Evolutionary conservation across 2,888 invertebrate genomes (phyloP).

Genomic region (Acleris holmiana): DNA sequence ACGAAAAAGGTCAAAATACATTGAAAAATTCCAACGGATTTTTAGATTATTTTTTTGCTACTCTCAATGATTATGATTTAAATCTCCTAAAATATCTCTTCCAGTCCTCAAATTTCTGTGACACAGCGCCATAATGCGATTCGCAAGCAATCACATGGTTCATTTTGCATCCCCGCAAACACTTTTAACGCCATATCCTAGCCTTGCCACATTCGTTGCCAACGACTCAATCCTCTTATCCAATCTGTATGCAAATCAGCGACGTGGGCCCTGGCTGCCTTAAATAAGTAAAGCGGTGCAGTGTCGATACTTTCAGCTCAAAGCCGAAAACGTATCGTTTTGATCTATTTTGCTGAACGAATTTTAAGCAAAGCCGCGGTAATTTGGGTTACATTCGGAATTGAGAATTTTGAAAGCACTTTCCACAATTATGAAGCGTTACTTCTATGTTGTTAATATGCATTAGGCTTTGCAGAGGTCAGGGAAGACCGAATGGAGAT

Average conservation of each 20-base stretch:
- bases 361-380: background rate
- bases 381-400: too few species aligned
- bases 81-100: slow-evolving; percentile 8
- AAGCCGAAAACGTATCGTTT: slow-evolving; percentile 25
- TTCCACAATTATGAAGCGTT: too few species aligned
- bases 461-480: too few species aligned
- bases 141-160: slow-evolving; percentile 78
- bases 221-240: too few species aligned
- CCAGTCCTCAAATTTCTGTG: slow-evolving; percentile 17
- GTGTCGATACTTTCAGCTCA: slow-evolving; percentile 41
- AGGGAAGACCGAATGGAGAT: too few species aligned
- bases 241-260: too few species aligned
- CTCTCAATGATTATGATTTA: background rate
- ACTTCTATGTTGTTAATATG: too few species aligned
- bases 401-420: too few species aligned
- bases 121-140: slow-evolving; percentile 66
- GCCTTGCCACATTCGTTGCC: too few species aligned
- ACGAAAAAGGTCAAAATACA: too few species aligned
- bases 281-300: slow-evolving; percentile 45
- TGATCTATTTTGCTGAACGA: slow-evolving; percentile 17
- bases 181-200: slow-evolving; percentile 62
- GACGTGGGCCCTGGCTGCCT: slow-evolving; percentile 34
- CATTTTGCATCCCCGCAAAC: slow-evolving; percentile 78
- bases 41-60: too few species aligned
- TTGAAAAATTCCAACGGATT: too few species aligned